A percentile compares a stretch with the other conserved stretches of the same genome.
Conservation (phyloP, 2,113 vertebrate genomes). For the Vulpes vulpes region DNA sequence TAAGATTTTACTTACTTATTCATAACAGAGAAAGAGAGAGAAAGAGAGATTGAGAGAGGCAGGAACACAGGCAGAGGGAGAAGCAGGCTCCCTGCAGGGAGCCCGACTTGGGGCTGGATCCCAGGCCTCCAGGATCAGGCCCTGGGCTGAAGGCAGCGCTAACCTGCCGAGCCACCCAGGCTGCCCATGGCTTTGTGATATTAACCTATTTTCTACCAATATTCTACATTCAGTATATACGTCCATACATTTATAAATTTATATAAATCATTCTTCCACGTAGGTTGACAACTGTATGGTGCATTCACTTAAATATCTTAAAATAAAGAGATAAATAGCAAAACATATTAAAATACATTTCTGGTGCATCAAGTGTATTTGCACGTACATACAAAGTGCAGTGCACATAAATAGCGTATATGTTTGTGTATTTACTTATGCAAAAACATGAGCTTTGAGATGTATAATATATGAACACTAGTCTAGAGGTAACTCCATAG, state of each 20-base stretch:
- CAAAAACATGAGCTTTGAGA: too few relatives aligned
- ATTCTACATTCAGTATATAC: not conserved
- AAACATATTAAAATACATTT: not conserved
- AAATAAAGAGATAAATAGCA: constrained; percentile 10
- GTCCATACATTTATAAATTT: not conserved
- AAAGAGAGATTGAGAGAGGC: too few relatives aligned
- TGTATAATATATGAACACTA: not conserved
- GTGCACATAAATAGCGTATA: not conserved
- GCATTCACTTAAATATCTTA: not conserved
- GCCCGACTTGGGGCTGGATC: accelerated
- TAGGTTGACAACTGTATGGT: not conserved
- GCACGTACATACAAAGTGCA: not conserved
- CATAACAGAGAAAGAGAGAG: too few relatives aligned
- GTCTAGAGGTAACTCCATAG: not conserved
- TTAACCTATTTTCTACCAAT: not conserved
- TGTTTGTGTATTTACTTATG: not conserved
- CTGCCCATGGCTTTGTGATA: not conserved
- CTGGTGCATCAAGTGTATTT: not conserved
- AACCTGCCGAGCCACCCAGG: too few relatives aligned
- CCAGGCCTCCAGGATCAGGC: too few relatives aligned
- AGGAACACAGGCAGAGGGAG: too few relatives aligned
- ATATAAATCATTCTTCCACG: not conserved
- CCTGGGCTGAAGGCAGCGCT: too few relatives aligned
- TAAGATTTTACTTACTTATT: too few relatives aligned
- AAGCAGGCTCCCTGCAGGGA: too few relatives aligned